These are phyloP conservation scores for Stictonetta naevosa DNA, from an alignment of 2,113 vertebrate species.

Conservation along the genomic window DNA sequence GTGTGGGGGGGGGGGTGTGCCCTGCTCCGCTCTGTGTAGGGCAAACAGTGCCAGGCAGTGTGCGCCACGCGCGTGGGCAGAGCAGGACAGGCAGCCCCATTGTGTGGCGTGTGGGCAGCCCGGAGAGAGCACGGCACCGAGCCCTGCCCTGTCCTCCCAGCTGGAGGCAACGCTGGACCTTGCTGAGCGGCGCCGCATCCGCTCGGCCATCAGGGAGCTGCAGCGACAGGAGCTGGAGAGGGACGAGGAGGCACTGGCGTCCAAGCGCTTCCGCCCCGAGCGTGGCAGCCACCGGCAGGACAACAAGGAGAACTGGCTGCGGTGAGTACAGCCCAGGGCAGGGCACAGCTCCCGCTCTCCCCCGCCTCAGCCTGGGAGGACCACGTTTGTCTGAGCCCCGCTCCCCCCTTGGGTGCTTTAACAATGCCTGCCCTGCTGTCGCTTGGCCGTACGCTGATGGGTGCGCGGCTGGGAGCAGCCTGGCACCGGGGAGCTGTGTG, in stretches of 20 bases:
- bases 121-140: neutral
- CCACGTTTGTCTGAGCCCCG: too few relatives aligned
- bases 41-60: neutral
- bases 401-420: fast-evolving
- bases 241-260: conserved; percentile 89
- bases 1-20: fast-evolving
- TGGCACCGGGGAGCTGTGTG: fast-evolving
- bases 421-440: fast-evolving
- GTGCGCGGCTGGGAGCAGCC: neutral
- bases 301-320: conserved; percentile 94
- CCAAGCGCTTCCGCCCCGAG: conserved; percentile 91
- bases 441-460: neutral
- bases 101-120: neutral
- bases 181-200: conserved; percentile 90
- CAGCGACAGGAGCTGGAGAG: conserved; percentile 90
- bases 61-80: neutral
- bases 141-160: conserved; percentile 62
- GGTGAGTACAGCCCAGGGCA: conserved; percentile 69
- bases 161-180: conserved; percentile 90
- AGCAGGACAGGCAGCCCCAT: neutral
- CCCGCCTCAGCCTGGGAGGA: neutral
- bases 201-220: conserved; percentile 90
- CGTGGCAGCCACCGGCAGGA: conserved; percentile 79
- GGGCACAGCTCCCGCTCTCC: fast-evolving
- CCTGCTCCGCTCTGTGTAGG: fast-evolving